Base-by-base conservation (phyloP, 2,888 invertebrate species). In the Hyles lineata region DNA sequence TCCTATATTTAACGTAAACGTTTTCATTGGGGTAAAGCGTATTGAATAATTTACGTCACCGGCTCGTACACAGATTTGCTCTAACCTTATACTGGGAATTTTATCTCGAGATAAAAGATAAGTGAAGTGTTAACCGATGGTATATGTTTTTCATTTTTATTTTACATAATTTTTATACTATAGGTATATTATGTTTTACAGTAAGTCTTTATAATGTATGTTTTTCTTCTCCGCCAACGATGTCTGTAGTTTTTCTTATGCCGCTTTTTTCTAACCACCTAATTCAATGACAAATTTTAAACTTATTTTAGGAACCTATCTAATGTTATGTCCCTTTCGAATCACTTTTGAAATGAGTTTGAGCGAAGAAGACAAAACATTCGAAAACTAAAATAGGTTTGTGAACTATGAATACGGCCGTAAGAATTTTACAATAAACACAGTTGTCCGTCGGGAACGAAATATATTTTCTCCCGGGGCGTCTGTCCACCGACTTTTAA, bases 1-100 rank as follows among this genome's bases (percentile, higher is more conserved):
- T 50, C 29, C 58, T 21, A 58, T 67, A 58, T 72, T 63, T 63
- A 35, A 35, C 9, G 43, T 72, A 35, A 59, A 63, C 21, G 63
- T 67, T 62, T 61, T 62, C 21, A 21, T 52, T 62, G 55, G 19
- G 7, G 43, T 55, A 35, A 23, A 61, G 19, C 19, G n/a, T 55
- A 9, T 70, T 58, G 70, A 32, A 70, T 21, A 70, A 32, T 70
- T 32, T 55, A 50, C 17, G 21, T 67, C 6, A 11, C 7, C 6
- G 17, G 17, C 21, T 23, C 23, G 67, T 23, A 35, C n/a, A 21
- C 50, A 62, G 32, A 35, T 67, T 63, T 50, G 23, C 17, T 50
- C 19, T 43, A 67, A 29, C 7, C 29, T 15, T 61, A 8, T 61
- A 61, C 17, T 6, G 8, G 17, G 25, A 23, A 15, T 25, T 61